phyloP scores from a whole-genome alignment of 2,113 vertebrate genomes.

The Caracal caracal region DNA sequence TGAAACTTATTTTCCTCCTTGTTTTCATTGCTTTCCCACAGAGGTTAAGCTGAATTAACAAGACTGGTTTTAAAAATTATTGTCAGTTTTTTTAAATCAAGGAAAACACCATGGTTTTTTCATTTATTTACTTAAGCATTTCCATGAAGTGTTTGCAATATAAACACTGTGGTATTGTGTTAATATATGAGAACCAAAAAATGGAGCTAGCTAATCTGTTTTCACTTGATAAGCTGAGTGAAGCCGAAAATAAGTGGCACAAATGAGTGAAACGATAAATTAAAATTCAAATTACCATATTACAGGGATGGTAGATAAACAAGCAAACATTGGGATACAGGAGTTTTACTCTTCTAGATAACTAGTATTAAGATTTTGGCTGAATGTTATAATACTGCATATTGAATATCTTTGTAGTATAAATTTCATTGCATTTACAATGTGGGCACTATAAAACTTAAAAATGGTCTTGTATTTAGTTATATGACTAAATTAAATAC shows the following conservation, averaged over 20 bases:
- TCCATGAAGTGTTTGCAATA: constrained; percentile 70
- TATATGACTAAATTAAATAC: neutral
- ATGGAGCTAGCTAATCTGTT: constrained; percentile 70
- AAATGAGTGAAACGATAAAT: constrained; percentile 42
- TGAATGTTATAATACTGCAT: constrained; percentile 3
- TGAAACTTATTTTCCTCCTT: constrained; percentile 6
- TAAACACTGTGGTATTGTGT: constrained; percentile 75
- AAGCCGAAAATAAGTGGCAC: constrained; percentile 58
- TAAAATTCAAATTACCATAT: constrained; percentile 48
- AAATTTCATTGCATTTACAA: constrained; percentile 24
- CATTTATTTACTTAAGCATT: constrained; percentile 74
- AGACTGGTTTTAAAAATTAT: constrained; percentile 42
- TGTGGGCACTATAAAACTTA: neutral
- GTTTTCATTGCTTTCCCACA: constrained; percentile 59
- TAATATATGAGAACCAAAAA: constrained; percentile 70
- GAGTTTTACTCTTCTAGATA: neutral
- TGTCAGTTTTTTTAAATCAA: constrained; percentile 52
- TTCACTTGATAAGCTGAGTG: constrained; percentile 69
- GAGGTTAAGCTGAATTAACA: constrained; percentile 51
- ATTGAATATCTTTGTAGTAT: neutral
- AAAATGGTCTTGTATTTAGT: constrained; percentile 38
- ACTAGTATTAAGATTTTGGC: constrained; percentile 19
- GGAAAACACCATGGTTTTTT: constrained; percentile 61
- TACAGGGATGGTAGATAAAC: neutral
- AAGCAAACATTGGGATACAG: neutral